Conservation (phyloP, 1,140 invertebrate genomes). For the Drosophila tropicalis region DNA sequence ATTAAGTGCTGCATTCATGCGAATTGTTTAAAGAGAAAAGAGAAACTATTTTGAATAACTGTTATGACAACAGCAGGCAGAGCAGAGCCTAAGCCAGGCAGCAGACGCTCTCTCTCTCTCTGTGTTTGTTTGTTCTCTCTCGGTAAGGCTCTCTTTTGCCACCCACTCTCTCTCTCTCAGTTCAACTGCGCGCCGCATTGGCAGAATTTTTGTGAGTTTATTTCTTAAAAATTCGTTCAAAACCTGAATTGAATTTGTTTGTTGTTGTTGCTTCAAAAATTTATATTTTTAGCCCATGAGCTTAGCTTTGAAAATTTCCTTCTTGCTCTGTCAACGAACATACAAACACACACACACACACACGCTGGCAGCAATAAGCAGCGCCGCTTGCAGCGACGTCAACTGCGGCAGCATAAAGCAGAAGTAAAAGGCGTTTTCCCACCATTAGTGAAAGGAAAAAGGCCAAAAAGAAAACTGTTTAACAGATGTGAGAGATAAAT, state of each 20-base stretch:
- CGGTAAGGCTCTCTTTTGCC: slow-evolving; percentile 24
- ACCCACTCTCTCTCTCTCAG: slow-evolving; percentile 45
- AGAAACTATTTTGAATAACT: slow-evolving; percentile 58
- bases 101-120: slow-evolving; percentile 8
- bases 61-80: slow-evolving; percentile 36
- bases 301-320: slow-evolving; percentile 48
- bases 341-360: too few species aligned
- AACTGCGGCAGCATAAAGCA: slow-evolving; percentile 31
- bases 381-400: slow-evolving; percentile 31
- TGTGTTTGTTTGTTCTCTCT: slow-evolving; percentile 16
- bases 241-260: slow-evolving; percentile 55
- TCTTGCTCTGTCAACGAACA: slow-evolving; percentile 53
- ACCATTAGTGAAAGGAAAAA: slow-evolving; percentile 69
- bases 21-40: slow-evolving; percentile 65
- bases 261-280: not conserved
- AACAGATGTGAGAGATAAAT: slow-evolving; percentile 37
- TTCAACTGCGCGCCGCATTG: slow-evolving; percentile 53
- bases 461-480: slow-evolving; percentile 25
- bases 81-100: not conserved
- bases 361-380: slow-evolving; percentile 41
- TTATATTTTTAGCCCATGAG: slow-evolving; percentile 68
- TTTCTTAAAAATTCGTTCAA: slow-evolving; percentile 32
- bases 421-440: slow-evolving; percentile 78
- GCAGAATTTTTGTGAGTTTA: slow-evolving; percentile 25
- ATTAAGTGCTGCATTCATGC: slow-evolving; percentile 71